These are phyloP conservation scores for Augochlorella aurata DNA, from an alignment of 2,888 invertebrate genomes.

Conservation along the genomic window DNA sequence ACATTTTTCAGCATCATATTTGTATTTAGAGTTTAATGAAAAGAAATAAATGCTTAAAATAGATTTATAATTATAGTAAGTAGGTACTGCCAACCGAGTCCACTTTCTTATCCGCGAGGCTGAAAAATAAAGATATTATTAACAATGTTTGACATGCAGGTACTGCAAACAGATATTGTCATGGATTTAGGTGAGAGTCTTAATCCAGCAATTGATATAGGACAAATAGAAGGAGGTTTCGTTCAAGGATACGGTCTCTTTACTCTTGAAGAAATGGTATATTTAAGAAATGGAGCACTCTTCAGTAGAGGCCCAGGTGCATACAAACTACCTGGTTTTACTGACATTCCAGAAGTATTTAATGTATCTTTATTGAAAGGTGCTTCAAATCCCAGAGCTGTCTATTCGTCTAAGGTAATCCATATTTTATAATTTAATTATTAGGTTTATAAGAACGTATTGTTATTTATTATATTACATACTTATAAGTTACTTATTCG, in stretches of 20 bases:
- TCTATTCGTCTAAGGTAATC: conserved; percentile 95
- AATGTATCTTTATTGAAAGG: conserved; percentile 96
- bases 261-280: conserved; percentile 94
- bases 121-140: not conserved
- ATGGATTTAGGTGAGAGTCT: conserved; percentile 98
- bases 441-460: not conserved
- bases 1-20: not conserved
- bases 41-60: too few relatives aligned
- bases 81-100: too few relatives aligned
- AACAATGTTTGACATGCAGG: conserved; percentile 79
- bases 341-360: conserved; percentile 95
- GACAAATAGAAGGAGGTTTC: conserved; percentile 97
- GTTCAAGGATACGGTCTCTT: conserved; percentile 97
- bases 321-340: conserved; percentile 96
- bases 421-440: not conserved
- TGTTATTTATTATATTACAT: not conserved
- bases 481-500: not conserved
- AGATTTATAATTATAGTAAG: too few relatives aligned
- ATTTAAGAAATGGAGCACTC: conserved; percentile 91
- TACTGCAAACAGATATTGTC: conserved; percentile 94
- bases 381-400: conserved; percentile 94
- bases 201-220: conserved; percentile 98
- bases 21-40: too few relatives aligned
- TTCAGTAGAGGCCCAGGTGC: conserved; percentile 95
- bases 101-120: too few relatives aligned